Conservation (phyloP, 2,113 vertebrate genomes). For the Hepsetus odoe region DNA sequence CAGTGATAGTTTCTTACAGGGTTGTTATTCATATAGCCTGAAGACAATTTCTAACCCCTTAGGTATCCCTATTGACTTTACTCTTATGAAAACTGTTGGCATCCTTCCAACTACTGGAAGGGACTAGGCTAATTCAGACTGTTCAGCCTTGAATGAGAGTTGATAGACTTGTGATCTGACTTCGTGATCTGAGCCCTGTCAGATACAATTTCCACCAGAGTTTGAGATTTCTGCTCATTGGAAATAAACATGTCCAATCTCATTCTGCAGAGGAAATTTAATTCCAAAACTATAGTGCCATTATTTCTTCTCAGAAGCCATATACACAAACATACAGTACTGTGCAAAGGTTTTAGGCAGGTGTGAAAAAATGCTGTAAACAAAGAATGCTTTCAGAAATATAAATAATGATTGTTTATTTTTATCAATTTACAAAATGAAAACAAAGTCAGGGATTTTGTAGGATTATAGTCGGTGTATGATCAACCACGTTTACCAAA, state of each 20-base stretch:
- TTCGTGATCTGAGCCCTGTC: constrained; percentile 11
- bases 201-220: background rate
- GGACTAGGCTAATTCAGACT: background rate
- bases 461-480: too few species aligned
- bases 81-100: background rate
- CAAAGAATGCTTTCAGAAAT: too few species aligned
- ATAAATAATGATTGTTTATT: too few species aligned
- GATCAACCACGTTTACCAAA: too few species aligned
- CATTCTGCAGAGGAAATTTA: background rate
- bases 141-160: background rate
- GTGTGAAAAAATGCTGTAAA: too few species aligned
- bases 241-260: background rate
- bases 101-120: background rate
- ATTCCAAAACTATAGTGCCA: background rate
- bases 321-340: too few species aligned
- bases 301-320: background rate
- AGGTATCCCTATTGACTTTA: background rate
- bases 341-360: too few species aligned
- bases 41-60: background rate
- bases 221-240: constrained; percentile 4
- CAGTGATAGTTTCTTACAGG: background rate
- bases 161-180: background rate
- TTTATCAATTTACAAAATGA: too few species aligned
- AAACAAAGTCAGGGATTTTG: too few species aligned
- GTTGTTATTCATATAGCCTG: background rate